Evolutionary conservation across 2,888 invertebrate genomes (phyloP).

Genomic region (Watsonalla cultraria): DNA sequence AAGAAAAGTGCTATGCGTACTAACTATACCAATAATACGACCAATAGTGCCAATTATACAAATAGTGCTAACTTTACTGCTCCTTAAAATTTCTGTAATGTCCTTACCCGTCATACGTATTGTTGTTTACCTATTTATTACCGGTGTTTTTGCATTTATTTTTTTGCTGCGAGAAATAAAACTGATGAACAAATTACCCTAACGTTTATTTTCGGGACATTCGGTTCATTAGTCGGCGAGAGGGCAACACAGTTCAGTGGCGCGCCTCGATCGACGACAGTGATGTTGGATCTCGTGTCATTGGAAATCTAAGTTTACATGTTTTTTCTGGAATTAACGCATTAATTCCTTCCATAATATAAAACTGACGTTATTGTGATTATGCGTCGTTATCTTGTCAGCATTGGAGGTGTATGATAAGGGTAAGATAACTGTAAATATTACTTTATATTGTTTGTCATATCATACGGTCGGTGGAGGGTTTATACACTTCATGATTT

Average conservation of each 20-base stretch:
- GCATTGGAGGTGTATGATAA: slow-evolving; percentile 64
- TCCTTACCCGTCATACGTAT: neutral
- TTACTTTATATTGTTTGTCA: slow-evolving; percentile 37
- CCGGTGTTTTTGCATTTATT: neutral
- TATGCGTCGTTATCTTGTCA: slow-evolving; percentile 67
- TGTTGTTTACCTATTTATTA: neutral
- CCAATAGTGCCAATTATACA: no score
- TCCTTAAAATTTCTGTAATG: neutral
- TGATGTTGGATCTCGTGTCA: slow-evolving; percentile 50
- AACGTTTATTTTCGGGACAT: slow-evolving; percentile 26
- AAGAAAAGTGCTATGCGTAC: slow-evolving; percentile 9
- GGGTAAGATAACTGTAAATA: slow-evolving; percentile 55
- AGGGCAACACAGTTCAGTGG: slow-evolving; percentile 58
- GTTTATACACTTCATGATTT: neutral
- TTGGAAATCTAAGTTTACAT: slow-evolving; percentile 62
- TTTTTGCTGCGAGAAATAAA: neutral
- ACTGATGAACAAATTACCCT: slow-evolving; percentile 2
- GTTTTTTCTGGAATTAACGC: slow-evolving; percentile 54
- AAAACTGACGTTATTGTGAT: slow-evolving; percentile 60
- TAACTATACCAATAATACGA: neutral
- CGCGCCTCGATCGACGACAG: slow-evolving; percentile 49
- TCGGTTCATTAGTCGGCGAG: slow-evolving; percentile 1
- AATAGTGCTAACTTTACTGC: no score
- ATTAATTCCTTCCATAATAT: slow-evolving; percentile 38
- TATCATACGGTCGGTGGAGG: slow-evolving; percentile 38